Base-by-base conservation (phyloP, 2,888 invertebrate species). In the Tholera decimalis region DNA sequence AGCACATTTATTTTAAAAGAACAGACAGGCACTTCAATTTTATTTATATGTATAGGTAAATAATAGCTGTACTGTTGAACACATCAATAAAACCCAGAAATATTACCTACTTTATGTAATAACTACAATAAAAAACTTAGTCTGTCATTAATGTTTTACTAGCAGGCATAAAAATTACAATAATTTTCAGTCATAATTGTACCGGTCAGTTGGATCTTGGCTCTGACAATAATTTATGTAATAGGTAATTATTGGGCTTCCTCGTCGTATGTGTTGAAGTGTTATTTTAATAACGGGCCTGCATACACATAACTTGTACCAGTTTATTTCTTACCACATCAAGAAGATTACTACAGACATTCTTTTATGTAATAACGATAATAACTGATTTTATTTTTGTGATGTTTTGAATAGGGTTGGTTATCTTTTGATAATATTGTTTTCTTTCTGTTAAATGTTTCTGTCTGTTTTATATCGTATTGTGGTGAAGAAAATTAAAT, bases 131-230 rank as follows among this genome's bases (percentile, higher is more conserved):
- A 13, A 46, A 24, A 28, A 47, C 68, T 28, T 28, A 18, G 39
- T 24, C 18, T 35, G 41, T 28, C 11, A 18, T 69, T 51, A 61
- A 6, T 13, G 15, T 33, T 49, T 51, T 22, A 61, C 13, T 28
- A 22, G 55, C 22, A 9, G 33, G 18, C 33, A 39, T 71, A 54
- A 62, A 61, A 53, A 7, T 43, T 37, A 33, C 18, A 44, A 49
- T 70, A 44, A 37, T 26, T 35, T 35, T 35, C 5, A 35, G 35
- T 35, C 15, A 4, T 35, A 35, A 15, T 35, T 15, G 0, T 30
- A 9, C 9, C 9, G 8, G 30, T 30, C 30, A 30, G 30, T n/a
- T n/a, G n/a, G n/a, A n/a, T n/a, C n/a, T n/a, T n/a, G n/a, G 41
- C 47, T 35, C 2, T 33, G 3, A 15, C 15, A 35, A 35, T 35